These are phyloP conservation scores for Melolontha melolontha DNA, from an alignment of 2,888 invertebrate species.

Conservation along the genomic window DNA sequence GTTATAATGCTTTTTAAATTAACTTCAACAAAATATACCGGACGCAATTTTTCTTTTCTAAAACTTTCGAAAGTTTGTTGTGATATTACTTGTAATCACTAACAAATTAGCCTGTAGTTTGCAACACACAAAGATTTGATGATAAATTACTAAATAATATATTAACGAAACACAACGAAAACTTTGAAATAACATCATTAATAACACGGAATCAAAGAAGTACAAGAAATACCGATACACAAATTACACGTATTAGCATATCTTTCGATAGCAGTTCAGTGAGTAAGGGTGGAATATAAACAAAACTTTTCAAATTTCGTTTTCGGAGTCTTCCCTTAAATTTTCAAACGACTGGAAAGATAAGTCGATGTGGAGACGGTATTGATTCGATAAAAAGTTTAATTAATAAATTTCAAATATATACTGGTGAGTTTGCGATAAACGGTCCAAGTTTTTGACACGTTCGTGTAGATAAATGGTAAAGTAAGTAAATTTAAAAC, in stretches of 20 bases:
- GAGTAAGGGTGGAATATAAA: constrained; percentile 6
- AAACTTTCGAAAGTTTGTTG: too few species aligned
- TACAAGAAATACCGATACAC: constrained; percentile 3
- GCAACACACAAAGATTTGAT: too few species aligned
- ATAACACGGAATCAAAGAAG: not conserved
- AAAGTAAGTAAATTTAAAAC: too few species aligned
- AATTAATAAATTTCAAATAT: constrained; percentile 16
- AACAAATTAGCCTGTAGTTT: too few species aligned
- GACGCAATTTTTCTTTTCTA: too few species aligned
- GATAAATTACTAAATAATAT: too few species aligned
- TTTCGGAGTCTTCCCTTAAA: constrained; percentile 10
- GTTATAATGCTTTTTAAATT: too few species aligned
- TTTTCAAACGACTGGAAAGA: constrained; percentile 25
- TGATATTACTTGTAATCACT: too few species aligned
- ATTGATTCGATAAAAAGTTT: constrained; percentile 29
- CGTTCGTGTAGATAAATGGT: too few species aligned
- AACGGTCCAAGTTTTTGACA: too few species aligned
- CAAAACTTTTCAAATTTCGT: constrained; percentile 24
- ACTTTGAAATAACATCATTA: not conserved
- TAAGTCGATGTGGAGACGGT: constrained; percentile 8
- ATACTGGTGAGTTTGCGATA: not conserved
- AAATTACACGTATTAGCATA: constrained; percentile 21
- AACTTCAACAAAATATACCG: too few species aligned
- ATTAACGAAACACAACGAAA: too few species aligned
- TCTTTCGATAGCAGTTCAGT: constrained; percentile 9